A percentile compares a stretch with the other conserved stretches of the same genome.
Conservation (phyloP, 2,113 vertebrate species). For the Meleagris gallopavo region DNA sequence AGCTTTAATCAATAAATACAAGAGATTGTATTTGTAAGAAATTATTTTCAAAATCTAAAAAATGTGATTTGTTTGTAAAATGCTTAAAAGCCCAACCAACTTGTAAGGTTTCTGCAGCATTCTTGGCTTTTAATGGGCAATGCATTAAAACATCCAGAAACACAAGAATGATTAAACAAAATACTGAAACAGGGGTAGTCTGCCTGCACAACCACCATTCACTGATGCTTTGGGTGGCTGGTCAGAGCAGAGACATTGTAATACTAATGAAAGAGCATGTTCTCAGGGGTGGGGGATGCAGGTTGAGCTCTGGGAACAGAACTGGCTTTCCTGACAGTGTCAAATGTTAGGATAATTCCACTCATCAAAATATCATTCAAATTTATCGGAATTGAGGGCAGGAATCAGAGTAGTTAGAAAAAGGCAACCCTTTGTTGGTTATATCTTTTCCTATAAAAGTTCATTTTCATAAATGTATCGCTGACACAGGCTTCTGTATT, state of each 20-base stretch:
- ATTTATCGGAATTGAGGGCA: background rate
- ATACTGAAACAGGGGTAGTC: background rate
- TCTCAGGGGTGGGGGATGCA: background rate
- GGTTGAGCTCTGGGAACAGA: background rate
- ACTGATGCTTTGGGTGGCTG: rapidly evolving
- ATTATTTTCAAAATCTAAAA: background rate
- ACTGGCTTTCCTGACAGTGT: background rate
- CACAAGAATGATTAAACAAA: background rate
- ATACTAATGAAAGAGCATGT: background rate
- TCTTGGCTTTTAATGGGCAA: background rate
- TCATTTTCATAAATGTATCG: background rate
- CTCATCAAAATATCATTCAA: background rate
- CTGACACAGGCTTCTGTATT: background rate
- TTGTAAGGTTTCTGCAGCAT: background rate
- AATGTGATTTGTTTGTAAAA: background rate
- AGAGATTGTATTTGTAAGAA: background rate
- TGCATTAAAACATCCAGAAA: background rate
- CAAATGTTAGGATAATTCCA: background rate
- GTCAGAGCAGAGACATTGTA: background rate
- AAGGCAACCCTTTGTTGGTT: background rate
- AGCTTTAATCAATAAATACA: background rate
- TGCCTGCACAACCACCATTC: background rate
- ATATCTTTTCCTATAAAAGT: background rate
- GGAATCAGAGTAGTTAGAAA: background rate
- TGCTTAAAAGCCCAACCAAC: background rate